These are phyloP conservation scores for Epistrophe grossulariae DNA, from an alignment of 2,888 invertebrate genomes.

Conservation along the genomic window DNA sequence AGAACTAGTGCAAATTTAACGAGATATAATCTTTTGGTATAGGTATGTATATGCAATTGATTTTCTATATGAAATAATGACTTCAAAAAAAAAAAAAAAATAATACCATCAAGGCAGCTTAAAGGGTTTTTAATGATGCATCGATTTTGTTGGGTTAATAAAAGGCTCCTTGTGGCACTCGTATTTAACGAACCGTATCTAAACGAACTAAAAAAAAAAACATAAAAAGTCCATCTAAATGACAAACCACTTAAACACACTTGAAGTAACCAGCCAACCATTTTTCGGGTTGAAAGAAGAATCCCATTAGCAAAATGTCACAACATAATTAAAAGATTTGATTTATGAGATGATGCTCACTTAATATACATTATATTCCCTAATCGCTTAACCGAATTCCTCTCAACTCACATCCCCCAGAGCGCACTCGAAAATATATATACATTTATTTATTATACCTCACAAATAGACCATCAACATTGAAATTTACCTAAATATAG, in stretches of 20 bases:
- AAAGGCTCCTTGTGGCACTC: not conserved
- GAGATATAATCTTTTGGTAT: not conserved
- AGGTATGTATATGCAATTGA: not conserved
- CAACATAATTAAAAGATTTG: slow-evolving; percentile 43
- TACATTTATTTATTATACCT: slow-evolving; percentile 36
- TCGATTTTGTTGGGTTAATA: slow-evolving; percentile 21
- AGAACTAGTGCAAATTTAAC: not conserved
- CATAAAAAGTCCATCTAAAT: not conserved
- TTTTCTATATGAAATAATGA: not conserved
- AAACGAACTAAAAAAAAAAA: slow-evolving; percentile 6
- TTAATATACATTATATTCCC: slow-evolving; percentile 32
- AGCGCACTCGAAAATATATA: slow-evolving; percentile 14
- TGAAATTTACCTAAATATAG: slow-evolving; percentile 54
- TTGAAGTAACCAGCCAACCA: not conserved
- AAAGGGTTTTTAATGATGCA: slow-evolving; percentile 37
- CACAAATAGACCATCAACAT: slow-evolving; percentile 30
- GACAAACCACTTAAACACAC: slow-evolving; percentile 20
- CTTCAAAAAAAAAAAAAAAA: not conserved
- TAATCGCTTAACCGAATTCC: slow-evolving; percentile 47
- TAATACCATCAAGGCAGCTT: not conserved
- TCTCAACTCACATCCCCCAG: slow-evolving; percentile 8
- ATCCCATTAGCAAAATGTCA: slow-evolving; percentile 59
- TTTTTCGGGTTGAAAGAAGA: slow-evolving; percentile 37
- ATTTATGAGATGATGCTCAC: slow-evolving; percentile 43
- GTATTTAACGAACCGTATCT: slow-evolving; percentile 27